Base-by-base conservation (phyloP, 2,888 invertebrate genomes). In the Deilephila elpenor region DNA sequence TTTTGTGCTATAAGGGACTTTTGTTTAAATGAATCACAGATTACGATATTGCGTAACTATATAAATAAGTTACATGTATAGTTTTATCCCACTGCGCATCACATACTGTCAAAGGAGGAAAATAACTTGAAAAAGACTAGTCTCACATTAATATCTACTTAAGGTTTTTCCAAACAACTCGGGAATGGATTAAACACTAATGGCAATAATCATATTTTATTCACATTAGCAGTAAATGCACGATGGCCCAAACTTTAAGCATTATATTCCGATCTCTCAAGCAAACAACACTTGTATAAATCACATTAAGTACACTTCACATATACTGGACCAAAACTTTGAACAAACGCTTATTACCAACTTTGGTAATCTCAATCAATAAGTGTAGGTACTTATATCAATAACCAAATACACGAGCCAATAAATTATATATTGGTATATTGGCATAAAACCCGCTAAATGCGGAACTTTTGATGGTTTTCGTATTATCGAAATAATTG, bases 321-420 rank as follows among this genome's bases (percentile, higher is more conserved):
- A 29, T 32, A 37, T 32, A 64, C 37, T 34, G n/a, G 8, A 17
- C 0, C n/a, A 64, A 64, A 44, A 61, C 25, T 29, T 32, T 20
- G 17, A 61, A 25, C 44, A 34, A 51, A 61, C 60, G 60, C 60
- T 44, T 29, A 32, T 59, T 59, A 71, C 59, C 59, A 71, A 71
- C 61, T 60, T 71, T 29, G 37, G 61, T 60, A 25, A 60, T 71
- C 44, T 71, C 71, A 59, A 34, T 56, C 59, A 20, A 59, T 59
- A 59, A 59, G 20, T 56, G 56, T 25, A 25, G 25, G 25, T 59
- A 32, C 71, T 34, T 71, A 8, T 29, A 61, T 37, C 44, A 71
- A 59, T 37, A 59, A 71, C 59, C 37, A 61, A 44, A 62, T 19
- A 72, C 34, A 64, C 37, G 20, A 37, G 20, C 64, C 64, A 20